Base-by-base conservation (phyloP, 2,113 vertebrate species). In the Rutilus rutilus region DNA sequence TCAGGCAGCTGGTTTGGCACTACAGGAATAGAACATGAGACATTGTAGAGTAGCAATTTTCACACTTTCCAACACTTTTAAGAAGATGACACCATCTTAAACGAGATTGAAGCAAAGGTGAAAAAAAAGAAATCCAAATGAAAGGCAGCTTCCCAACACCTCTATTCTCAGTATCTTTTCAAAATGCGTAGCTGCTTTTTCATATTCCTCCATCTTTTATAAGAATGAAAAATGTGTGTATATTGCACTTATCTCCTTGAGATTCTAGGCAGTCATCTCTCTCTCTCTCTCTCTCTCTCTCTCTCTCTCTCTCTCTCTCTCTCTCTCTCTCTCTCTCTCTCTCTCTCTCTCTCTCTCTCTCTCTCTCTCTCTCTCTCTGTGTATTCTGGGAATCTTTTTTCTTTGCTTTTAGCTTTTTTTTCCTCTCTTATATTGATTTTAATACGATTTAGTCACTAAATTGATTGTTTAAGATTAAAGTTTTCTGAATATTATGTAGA, bases 41-140 rank as follows among this genome's bases (percentile, higher is more conserved):
- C 67, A 83, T 54, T 39, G 12, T 83, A 39, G 52, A 83, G 67
- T 73, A 83, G 81, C 65, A 83, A 73, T 83, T 73, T 83, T 83
- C 42, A 83, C 81, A 83, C 81, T 67, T 83, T 83, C 7, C 21
- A 54, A 83, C 36, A 67, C 81, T 83, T 83, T 83, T 59, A 73
- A 73, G 81, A 73, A 42, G 81, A 83, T 83, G 21, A n/a, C 81
- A 83, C 81, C 81, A 52, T 71, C 47, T 73, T 57, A 25, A 71
- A 36, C 36, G 7, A 30, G 10, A 47, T 54, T 50, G 60, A 65
- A 82, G 47, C 64, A 83, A 45, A 80, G 45, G 81, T 59, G 50
- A 19, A 82, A 57, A 80, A 73, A 82, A 57, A 82, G 21, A 80
- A 73, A 83, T 39, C 27, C 27, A 62, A 64, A 65, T 27, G 78